Base-by-base conservation (phyloP, 2,888 invertebrate species). In the Incurvaria masculella region DNA sequence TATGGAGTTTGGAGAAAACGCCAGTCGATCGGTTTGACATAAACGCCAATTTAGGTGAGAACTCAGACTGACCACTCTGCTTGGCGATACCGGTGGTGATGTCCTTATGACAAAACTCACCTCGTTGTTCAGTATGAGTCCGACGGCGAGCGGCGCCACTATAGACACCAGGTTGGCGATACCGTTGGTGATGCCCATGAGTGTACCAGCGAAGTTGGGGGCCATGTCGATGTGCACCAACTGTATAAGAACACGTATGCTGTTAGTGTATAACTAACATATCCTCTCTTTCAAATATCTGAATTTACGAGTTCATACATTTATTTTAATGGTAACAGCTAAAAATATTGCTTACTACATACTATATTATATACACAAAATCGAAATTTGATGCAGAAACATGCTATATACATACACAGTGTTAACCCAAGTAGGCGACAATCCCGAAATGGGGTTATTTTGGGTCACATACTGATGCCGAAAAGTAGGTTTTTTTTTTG, bases 131-230 rank as follows among this genome's bases (percentile, higher is more conserved):
- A 90, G 81, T 46, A 93, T 81, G 41, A 82, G 64, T 2, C 88
- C 87, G 3, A 88, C 88, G 14, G 87, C 75, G 0, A 89, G 68
- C 0, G 93, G 92, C 0, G 90, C 89, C 27, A 91, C 72, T 51
- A 92, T 86, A 27, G 90, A 89, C 58, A 88, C 83, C 26, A 90
- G 74, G 61, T 89, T 91, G 0, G 90, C 88, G 17, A 84, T 68
- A 51, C 86, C 86, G 66, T 92, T 93, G 2, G 90, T 90, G 56
- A 92, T 85, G 2, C 92, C 91, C 90, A 93, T 91, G 52, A 93
- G 66, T 2, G 86, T 83, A 1, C 89, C 91, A 5, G 91, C 88
- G 67, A 87, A 91, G 64, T 89, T 90, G 0, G 92, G 91, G 11
- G 92, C 87, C 55, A 93, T 69, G 65, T 93, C 92, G 45, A 92